These are phyloP conservation scores for Phyllopteryx taeniolatus DNA, from an alignment of 2,113 vertebrate species.

Conservation along the genomic window DNA sequence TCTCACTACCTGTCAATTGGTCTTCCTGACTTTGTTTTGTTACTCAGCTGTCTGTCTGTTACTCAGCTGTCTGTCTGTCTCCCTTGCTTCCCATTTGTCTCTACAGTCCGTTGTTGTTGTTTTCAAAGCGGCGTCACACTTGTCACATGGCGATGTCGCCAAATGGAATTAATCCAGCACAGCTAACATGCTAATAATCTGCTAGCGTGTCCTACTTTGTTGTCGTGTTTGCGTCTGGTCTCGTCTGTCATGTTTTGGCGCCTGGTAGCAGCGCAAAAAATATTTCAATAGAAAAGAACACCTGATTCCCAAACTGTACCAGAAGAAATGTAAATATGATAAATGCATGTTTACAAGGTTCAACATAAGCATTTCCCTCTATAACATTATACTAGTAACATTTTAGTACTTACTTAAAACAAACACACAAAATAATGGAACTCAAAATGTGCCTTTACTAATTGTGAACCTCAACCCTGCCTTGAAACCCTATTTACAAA, in stretches of 20 bases:
- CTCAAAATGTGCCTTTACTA: no score
- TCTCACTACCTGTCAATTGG: no score
- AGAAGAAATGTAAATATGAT: not conserved
- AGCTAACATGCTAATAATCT: conserved; percentile 13
- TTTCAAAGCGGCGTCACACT: not conserved
- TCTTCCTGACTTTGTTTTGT: no score
- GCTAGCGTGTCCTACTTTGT: conserved; percentile 6
- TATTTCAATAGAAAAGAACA: not conserved
- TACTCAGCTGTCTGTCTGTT: no score
- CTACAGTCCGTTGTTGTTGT: conserved; percentile 17
- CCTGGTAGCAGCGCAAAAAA: not conserved
- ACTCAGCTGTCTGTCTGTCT: not conserved
- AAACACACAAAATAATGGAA: no score
- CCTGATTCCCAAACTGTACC: not conserved
- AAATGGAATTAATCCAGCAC: conserved; percentile 3
- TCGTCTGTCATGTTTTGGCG: not conserved
- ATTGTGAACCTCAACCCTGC: no score
- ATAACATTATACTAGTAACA: no score
- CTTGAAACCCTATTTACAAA: no score
- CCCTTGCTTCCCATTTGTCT: not conserved
- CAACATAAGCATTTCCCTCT: not conserved
- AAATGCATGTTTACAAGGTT: not conserved
- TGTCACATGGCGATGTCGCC: not conserved
- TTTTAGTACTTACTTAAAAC: no score
- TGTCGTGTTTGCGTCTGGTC: not conserved